A percentile compares a stretch with the other conserved stretches of the same genome.
Evolutionary conservation across 2,797 vertebrate species (phyloP).

Genomic region (Adrianichthys oophorus): DNA sequence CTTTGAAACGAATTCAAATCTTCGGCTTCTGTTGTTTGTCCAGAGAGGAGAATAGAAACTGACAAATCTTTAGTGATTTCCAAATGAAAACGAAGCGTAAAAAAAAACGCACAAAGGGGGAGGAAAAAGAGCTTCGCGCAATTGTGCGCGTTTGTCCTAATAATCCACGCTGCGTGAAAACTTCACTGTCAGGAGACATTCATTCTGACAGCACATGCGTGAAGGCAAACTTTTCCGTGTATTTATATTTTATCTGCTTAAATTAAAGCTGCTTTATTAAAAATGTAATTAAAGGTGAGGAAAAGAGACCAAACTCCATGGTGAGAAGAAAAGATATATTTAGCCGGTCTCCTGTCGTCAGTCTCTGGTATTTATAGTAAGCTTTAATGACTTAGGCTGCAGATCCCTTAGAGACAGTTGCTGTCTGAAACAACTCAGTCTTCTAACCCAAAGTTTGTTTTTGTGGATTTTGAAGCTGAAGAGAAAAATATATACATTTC

Average conservation of each 20-base stretch:
- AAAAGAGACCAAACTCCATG: neutral
- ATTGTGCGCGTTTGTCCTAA: slow-evolving; percentile 12
- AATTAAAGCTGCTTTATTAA: slow-evolving; percentile 4
- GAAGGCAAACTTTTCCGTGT: neutral
- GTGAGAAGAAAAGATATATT: slow-evolving; percentile 34
- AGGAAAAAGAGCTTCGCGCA: slow-evolving; percentile 14
- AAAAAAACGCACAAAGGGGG: neutral
- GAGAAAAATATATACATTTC: neutral
- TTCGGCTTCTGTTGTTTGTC: slow-evolving; percentile 58
- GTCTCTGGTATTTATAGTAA: slow-evolving; percentile 36
- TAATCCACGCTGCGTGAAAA: slow-evolving; percentile 16
- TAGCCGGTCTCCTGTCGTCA: slow-evolving; percentile 8
- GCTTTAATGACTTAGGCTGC: slow-evolving; percentile 27
- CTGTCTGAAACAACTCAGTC: neutral
- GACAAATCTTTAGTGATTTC: slow-evolving; percentile 33
- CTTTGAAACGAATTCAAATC: slow-evolving; percentile 57
- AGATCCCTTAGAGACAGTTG: slow-evolving; percentile 2
- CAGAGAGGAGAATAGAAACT: slow-evolving; percentile 24
- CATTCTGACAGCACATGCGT: neutral
- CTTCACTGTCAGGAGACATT: slow-evolving; percentile 9
- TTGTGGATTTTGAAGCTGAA: neutral
- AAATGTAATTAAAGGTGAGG: slow-evolving; percentile 30
- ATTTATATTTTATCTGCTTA: neutral
- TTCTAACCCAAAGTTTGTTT: neutral
- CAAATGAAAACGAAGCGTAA: slow-evolving; percentile 35